Evolutionary conservation across 2,797 vertebrate species (phyloP).

Genomic region (Danio choprae): DNA sequence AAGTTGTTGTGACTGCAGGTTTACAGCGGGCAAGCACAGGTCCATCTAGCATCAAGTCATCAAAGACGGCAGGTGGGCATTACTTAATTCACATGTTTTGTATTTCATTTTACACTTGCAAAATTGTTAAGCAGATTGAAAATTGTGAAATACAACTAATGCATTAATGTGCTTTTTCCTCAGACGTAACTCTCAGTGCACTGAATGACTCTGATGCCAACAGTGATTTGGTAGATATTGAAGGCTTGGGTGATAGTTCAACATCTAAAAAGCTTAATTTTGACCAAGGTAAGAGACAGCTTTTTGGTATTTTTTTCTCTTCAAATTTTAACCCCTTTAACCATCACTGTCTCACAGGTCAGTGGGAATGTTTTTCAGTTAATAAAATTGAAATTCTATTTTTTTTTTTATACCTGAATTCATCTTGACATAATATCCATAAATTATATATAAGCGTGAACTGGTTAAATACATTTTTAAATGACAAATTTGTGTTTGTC

Average conservation of each 20-base stretch:
- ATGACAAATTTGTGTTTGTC: background rate
- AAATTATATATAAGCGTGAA: no score
- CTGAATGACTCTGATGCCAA: conserved; percentile 88
- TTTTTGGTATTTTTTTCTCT: background rate
- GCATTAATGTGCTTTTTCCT: background rate
- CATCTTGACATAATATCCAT: no score
- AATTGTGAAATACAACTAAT: background rate
- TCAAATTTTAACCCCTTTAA: background rate
- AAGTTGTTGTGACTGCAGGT: conserved; percentile 62
- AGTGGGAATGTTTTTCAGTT: no score
- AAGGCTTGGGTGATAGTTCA: conserved; percentile 83
- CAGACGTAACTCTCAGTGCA: conserved; percentile 89
- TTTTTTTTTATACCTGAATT: no score
- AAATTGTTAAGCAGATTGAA: background rate
- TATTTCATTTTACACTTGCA: background rate
- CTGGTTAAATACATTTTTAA: no score
- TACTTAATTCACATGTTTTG: background rate
- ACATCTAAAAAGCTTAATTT: conserved; percentile 88
- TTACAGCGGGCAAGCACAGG: conserved; percentile 64
- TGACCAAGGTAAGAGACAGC: conserved; percentile 82
- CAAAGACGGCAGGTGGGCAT: conserved; percentile 82
- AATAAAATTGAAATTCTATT: no score
- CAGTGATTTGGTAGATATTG: conserved; percentile 89
- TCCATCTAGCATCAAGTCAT: conserved; percentile 80
- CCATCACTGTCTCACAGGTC: no score